A percentile compares a stretch with the other conserved stretches of the same genome.
Evolutionary conservation across 2,797 vertebrate genomes (phyloP).

Genomic region (Odontamblyopus lacepedii): DNA sequence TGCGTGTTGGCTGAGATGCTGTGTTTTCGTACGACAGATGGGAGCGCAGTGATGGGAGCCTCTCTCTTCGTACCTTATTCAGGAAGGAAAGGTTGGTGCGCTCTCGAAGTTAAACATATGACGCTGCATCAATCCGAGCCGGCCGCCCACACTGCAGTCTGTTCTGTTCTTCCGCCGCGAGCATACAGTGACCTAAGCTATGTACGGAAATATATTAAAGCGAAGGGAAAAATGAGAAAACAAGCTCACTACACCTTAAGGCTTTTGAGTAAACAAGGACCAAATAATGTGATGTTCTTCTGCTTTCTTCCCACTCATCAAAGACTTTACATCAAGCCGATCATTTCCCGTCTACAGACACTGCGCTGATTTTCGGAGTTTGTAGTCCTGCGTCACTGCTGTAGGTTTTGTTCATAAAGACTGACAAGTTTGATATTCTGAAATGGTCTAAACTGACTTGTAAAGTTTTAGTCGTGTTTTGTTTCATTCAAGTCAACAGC

Average conservation of each 20-base stretch:
- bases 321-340: no score
- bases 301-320: no score
- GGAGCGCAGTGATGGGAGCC: slow-evolving; percentile 5
- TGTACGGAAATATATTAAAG: background rate
- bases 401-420: no score
- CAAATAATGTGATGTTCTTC: background rate
- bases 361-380: no score
- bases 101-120: slow-evolving; percentile 11
- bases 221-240: background rate
- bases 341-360: no score
- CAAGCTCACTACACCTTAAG: background rate
- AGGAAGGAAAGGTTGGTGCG: background rate
- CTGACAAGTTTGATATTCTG: no score
- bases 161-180: background rate
- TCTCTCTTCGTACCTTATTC: background rate
- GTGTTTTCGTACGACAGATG: slow-evolving; percentile 13
- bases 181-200: background rate
- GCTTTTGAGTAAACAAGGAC: background rate
- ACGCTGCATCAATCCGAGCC: background rate
- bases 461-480: no score
- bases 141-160: background rate
- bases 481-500: no score
- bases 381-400: no score
- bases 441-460: no score
- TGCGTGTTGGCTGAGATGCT: background rate